Percentiles rank a stretch among this genome's conserved stretches.
phyloP scores from a whole-genome alignment of 2,797 vertebrate species.

The Sparus aurata region DNA sequence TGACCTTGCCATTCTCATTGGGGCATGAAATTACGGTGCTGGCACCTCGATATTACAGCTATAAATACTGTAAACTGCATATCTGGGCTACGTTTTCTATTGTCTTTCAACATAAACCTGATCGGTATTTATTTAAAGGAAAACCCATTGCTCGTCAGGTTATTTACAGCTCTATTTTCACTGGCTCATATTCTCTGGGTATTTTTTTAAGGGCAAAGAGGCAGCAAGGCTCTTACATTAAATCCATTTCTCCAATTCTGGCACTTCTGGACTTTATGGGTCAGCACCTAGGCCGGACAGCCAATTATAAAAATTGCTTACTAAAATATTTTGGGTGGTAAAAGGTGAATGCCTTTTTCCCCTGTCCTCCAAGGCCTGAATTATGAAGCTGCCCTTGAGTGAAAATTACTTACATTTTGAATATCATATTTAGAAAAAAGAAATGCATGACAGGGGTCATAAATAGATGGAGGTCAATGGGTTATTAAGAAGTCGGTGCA shows the following conservation, averaged over 20 bases:
- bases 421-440: slow-evolving; percentile 76
- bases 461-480: slow-evolving; percentile 86
- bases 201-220: slow-evolving; percentile 86
- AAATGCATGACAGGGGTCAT: slow-evolving; percentile 74
- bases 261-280: slow-evolving; percentile 87
- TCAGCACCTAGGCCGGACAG: slow-evolving; percentile 83
- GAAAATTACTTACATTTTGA: slow-evolving; percentile 87
- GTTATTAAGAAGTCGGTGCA: slow-evolving; percentile 75
- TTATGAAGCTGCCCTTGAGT: slow-evolving; percentile 85
- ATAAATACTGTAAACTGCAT: slow-evolving; percentile 99
- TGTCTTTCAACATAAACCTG: slow-evolving; percentile 99
- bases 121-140: slow-evolving; percentile 99
- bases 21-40: slow-evolving; percentile 99
- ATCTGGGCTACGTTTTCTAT: slow-evolving; percentile 99
- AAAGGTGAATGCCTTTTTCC: slow-evolving; percentile 84
- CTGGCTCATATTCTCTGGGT: slow-evolving; percentile 83
- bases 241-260: slow-evolving; percentile 86
- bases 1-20: slow-evolving; percentile 99
- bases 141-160: slow-evolving; percentile 99
- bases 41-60: slow-evolving; percentile 99
- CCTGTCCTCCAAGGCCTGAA: slow-evolving; percentile 77
- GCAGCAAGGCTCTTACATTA: slow-evolving; percentile 82
- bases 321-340: slow-evolving; percentile 87
- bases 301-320: slow-evolving; percentile 89
- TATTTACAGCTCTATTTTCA: slow-evolving; percentile 98